A percentile compares a stretch with the other conserved stretches of the same genome.
phyloP scores from a whole-genome alignment of 1,140 invertebrate species.

The Euwallacea similis region DNA sequence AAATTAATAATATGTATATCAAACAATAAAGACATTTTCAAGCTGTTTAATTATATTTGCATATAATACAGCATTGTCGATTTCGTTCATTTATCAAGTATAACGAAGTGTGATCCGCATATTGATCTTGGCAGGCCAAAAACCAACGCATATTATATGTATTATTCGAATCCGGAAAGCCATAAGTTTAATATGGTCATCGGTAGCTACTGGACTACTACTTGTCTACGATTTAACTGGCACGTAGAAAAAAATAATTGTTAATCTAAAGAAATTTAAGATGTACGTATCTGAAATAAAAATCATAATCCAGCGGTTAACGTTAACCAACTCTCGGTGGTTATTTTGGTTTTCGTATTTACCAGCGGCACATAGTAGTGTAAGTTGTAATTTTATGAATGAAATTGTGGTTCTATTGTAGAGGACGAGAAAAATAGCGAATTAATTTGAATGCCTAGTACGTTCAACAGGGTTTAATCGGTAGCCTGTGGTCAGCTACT shows the following conservation, averaged over 20 bases:
- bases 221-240: too few relatives aligned
- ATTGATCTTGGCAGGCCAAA: background rate
- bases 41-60: too few relatives aligned
- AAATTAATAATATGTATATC: too few relatives aligned
- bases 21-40: too few relatives aligned
- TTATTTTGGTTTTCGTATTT: slow-evolving; percentile 21
- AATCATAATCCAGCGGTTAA: slow-evolving; percentile 18
- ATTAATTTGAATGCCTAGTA: slow-evolving; percentile 32
- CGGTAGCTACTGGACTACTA: too few relatives aligned
- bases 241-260: too few relatives aligned
- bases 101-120: background rate
- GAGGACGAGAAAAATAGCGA: slow-evolving; percentile 23
- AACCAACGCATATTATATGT: too few relatives aligned
- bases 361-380: slow-evolving; percentile 17
- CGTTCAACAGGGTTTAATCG: slow-evolving; percentile 28
- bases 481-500: slow-evolving; percentile 22
- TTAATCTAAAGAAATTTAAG: background rate
- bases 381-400: slow-evolving; percentile 21
- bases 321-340: slow-evolving; percentile 8
- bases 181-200: too few relatives aligned
- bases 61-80: too few relatives aligned
- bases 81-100: background rate
- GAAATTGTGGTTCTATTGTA: slow-evolving; percentile 29
- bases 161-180: too few relatives aligned
- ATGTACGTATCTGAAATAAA: slow-evolving; percentile 4